A percentile compares a stretch with the other conserved stretches of the same genome.
These are phyloP conservation scores for Drosophila athabasca DNA, from an alignment of 1,140 invertebrate genomes.

Conservation along the genomic window DNA sequence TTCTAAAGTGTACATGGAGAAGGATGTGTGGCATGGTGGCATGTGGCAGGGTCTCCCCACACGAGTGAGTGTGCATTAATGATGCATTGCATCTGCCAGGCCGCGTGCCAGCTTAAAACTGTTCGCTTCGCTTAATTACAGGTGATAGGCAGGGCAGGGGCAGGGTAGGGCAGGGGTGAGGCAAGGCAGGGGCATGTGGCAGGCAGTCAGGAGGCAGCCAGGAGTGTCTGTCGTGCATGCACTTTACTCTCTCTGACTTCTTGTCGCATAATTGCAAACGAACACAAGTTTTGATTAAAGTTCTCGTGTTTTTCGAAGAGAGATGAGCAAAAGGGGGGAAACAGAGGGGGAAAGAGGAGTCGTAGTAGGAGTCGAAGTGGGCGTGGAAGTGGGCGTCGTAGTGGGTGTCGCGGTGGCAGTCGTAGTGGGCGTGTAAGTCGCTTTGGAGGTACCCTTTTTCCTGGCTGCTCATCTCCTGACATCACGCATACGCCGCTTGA, in stretches of 20 bases:
- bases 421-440: too few species aligned
- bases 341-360: background rate
- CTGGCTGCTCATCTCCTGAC: background rate
- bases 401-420: too few species aligned
- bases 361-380: too few species aligned
- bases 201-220: background rate
- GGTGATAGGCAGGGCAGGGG: slow-evolving; percentile 31
- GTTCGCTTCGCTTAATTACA: slow-evolving; percentile 68
- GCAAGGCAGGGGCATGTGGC: background rate
- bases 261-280: slow-evolving; percentile 69
- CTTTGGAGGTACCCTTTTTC: too few species aligned
- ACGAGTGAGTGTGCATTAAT: slow-evolving; percentile 67
- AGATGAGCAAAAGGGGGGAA: slow-evolving; percentile 22
- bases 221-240: slow-evolving; percentile 5
- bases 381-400: too few species aligned
- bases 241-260: slow-evolving; percentile 49
- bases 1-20: background rate
- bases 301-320: slow-evolving; percentile 41
- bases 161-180: background rate
- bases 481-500: slow-evolving; percentile 62
- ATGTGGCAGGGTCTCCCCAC: background rate
- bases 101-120: slow-evolving; percentile 48
- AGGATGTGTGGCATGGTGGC: slow-evolving; percentile 4
- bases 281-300: slow-evolving; percentile 76
- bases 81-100: slow-evolving; percentile 56